Base-by-base conservation (phyloP, 2,888 invertebrate genomes). In the Chaetogeoica ovagalla region DNA sequence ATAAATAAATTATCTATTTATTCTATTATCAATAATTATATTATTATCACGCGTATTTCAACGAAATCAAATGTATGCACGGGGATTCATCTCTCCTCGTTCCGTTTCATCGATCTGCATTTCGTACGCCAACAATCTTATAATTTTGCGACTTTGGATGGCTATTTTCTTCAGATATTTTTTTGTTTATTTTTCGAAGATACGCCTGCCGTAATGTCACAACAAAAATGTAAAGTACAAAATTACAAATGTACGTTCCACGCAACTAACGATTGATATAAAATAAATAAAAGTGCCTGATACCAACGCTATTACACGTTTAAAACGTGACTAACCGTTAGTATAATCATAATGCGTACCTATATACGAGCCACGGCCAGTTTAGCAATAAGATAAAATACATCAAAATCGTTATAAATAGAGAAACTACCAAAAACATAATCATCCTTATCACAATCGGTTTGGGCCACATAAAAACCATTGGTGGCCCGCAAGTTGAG, bases 101-200 rank as follows among this genome's bases (percentile, higher is more conserved):
- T n/a, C n/a, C 62, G 23, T n/a, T 62, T 23, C 39, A 73, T 60
- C 73, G n/a, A 6, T 73, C n/a, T 73, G 57, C 62, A 43, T 73
- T 73, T 23, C 37, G 73, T 60, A 73, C 73, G n/a, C 60, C 39
- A 73, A 73, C n/a, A n/a, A n/a, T n/a, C n/a, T n/a, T n/a, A n/a
- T n/a, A 73, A 73, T 39, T 60, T 57, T 60, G 17, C 62, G n/a
- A 60, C 37, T 59, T 5, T 39, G 39, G 17, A 17, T 5, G 15
- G 60, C 43, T 60, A 37, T 60, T 23, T 60, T 37, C 21, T 57
- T 57, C 57, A 55, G 21, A 23, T 52, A 57, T 39, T 71, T 57
- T 71, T 57, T 21, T 8, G 48, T 73, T 73, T 72, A 30, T 15
- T 73, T 73, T 62, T 73, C n/a, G 65, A 63, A 65, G 52, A 74